These are phyloP conservation scores for pig (Sus scrofa) DNA, from an alignment of 2,113 vertebrate genomes.

Conservation along the genomic window DNA sequence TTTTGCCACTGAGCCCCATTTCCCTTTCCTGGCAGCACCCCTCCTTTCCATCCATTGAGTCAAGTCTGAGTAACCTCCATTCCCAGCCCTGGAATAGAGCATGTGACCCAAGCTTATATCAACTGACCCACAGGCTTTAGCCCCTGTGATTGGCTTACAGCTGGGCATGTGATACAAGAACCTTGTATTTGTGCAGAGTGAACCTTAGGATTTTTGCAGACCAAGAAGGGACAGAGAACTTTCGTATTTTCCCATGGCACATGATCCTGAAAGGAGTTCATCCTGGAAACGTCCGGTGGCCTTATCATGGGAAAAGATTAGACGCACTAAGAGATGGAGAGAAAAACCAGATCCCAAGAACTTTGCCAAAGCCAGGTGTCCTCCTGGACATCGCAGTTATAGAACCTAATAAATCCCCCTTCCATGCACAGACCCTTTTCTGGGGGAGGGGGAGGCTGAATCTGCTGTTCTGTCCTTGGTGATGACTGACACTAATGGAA, in stretches of 20 bases:
- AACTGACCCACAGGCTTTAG: accelerated
- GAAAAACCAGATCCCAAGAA: not conserved
- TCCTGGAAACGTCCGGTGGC: not conserved
- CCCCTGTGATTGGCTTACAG: not conserved
- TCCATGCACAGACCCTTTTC: not conserved
- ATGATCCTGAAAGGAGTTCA: not conserved
- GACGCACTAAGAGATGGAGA: not conserved
- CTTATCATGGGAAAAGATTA: not conserved
- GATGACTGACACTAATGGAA: not conserved
- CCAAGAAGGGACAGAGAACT: not conserved
- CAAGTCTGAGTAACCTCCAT: not conserved
- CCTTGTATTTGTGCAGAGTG: not conserved
- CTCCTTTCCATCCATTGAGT: not conserved
- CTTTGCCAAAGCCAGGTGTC: not conserved
- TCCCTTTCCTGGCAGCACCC: not conserved
- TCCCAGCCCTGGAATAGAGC: accelerated
- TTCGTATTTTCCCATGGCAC: not conserved
- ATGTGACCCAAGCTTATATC: accelerated
- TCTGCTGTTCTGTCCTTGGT: not conserved
- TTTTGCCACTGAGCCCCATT: not conserved
- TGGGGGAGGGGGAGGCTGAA: accelerated
- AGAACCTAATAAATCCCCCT: not conserved
- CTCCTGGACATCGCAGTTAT: not conserved
- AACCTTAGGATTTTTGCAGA: not conserved
- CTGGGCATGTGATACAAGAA: not conserved